Percentiles rank a stretch among this genome's conserved stretches.
Conservation (phyloP, 2,113 vertebrate species). For the Pyxicephalus adspersus region DNA sequence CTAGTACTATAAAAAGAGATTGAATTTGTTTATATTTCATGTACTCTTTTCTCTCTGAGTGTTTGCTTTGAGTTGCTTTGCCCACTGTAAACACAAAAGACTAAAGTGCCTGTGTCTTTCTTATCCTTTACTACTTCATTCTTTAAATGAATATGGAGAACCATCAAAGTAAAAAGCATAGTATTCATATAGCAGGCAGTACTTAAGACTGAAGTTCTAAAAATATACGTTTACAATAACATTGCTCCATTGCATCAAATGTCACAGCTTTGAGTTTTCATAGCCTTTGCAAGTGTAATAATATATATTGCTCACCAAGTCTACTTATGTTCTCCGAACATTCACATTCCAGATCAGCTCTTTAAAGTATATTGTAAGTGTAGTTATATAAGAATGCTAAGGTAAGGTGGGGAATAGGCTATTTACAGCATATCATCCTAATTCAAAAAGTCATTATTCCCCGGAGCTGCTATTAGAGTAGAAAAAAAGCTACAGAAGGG, state of each 20-base stretch:
- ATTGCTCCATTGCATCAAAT: slow-evolving; percentile 35
- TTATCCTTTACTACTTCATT: slow-evolving; percentile 18
- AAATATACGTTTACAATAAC: slow-evolving; percentile 41
- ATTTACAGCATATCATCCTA: slow-evolving; percentile 56
- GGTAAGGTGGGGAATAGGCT: slow-evolving; percentile 52
- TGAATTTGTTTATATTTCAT: slow-evolving; percentile 29
- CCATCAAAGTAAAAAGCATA: slow-evolving; percentile 43
- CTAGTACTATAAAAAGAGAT: slow-evolving; percentile 14
- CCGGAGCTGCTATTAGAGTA: slow-evolving; percentile 51
- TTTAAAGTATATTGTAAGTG: slow-evolving; percentile 56
- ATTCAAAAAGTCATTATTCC: slow-evolving; percentile 55
- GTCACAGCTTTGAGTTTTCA: slow-evolving; percentile 35
- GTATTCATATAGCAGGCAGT: slow-evolving; percentile 25
- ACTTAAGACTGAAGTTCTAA: slow-evolving; percentile 42
- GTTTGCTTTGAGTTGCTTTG: slow-evolving; percentile 28
- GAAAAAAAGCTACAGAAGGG: slow-evolving; percentile 51
- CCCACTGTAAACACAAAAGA: slow-evolving; percentile 34
- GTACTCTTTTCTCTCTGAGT: slow-evolving; percentile 17
- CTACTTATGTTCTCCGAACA: slow-evolving; percentile 42
- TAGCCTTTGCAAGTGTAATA: slow-evolving; percentile 48
- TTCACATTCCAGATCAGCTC: slow-evolving; percentile 48
- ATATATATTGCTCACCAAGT: slow-evolving; percentile 44
- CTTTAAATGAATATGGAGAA: slow-evolving; percentile 37
- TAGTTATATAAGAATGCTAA: slow-evolving; percentile 50
- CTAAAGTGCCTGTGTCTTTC: slow-evolving; percentile 11